phyloP scores from a whole-genome alignment of 2,113 vertebrate genomes.

The Bubo bubo region DNA sequence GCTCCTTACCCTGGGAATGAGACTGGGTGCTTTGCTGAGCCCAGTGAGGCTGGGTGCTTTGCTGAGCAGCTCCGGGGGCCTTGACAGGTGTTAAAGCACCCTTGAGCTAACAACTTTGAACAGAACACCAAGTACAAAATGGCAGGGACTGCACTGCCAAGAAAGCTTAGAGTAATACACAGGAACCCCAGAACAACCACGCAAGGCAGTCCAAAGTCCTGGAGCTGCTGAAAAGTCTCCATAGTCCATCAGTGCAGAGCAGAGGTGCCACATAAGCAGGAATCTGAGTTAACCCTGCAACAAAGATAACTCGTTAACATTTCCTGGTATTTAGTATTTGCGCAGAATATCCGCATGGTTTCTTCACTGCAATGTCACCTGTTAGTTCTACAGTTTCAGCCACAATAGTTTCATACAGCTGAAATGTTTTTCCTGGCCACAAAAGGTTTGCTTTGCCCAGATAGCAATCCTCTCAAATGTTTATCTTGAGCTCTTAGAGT shows the following conservation, averaged over 20 bases:
- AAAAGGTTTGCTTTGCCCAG: background rate
- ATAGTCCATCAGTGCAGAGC: background rate
- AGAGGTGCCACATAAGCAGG: background rate
- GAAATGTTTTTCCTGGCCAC: constrained; percentile 24
- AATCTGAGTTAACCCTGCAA: background rate
- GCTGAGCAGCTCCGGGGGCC: background rate
- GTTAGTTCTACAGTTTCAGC: background rate
- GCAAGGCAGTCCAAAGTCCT: background rate
- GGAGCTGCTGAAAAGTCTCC: background rate
- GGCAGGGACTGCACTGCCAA: background rate
- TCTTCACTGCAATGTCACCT: background rate
- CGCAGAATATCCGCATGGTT: background rate
- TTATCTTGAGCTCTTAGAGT: constrained; percentile 16
- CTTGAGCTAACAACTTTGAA: background rate
- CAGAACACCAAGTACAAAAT: background rate
- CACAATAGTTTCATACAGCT: background rate
- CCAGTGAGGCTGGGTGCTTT: background rate
- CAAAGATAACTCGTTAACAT: background rate
- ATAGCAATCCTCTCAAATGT: background rate
- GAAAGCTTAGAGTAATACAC: background rate
- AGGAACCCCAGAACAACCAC: background rate
- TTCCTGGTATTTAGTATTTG: background rate
- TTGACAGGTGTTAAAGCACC: background rate
- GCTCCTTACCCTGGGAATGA: background rate
- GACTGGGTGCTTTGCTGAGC: background rate